A percentile compares a stretch with the other conserved stretches of the same genome.
Conservation (phyloP, 2,113 vertebrate species). For the Leucopternis melanops region DNA sequence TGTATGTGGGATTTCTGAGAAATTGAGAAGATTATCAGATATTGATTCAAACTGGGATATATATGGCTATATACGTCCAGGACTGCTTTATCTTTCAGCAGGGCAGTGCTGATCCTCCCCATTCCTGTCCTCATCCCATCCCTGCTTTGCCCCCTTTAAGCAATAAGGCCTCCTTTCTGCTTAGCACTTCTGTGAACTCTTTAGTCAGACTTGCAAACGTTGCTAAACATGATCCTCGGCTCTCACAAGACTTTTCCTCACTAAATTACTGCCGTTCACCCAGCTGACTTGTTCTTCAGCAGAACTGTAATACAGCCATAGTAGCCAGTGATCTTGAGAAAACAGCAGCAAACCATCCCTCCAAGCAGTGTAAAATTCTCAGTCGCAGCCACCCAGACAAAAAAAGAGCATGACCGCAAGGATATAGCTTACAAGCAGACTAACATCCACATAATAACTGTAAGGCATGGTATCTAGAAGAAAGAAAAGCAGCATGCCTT, state of each 20-base stretch:
- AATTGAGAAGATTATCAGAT: not conserved
- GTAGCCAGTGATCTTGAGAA: not conserved
- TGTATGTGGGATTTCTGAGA: not conserved
- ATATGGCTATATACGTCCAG: not conserved
- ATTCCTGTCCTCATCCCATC: not conserved
- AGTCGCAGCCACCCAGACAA: not conserved
- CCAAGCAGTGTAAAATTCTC: conserved; percentile 25
- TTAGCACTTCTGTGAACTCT: not conserved
- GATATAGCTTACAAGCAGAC: conserved; percentile 15
- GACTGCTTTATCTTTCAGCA: not conserved
- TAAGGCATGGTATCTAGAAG: not conserved
- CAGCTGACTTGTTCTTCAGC: not conserved
- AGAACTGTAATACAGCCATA: not conserved
- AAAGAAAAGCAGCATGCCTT: not conserved
- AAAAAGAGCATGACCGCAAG: conserved; percentile 19
- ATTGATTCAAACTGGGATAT: not conserved
- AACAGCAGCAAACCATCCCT: not conserved
- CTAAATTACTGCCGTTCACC: not conserved
- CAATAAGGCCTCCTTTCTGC: not conserved
- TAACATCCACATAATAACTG: not conserved
- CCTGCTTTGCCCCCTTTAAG: not conserved
- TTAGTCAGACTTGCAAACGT: not conserved
- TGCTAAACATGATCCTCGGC: not conserved
- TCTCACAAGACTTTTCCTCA: not conserved
- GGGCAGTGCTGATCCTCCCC: not conserved